Evolutionary conservation across 2,888 invertebrate genomes (phyloP).

Genomic region (Platycheirus albimanus): DNA sequence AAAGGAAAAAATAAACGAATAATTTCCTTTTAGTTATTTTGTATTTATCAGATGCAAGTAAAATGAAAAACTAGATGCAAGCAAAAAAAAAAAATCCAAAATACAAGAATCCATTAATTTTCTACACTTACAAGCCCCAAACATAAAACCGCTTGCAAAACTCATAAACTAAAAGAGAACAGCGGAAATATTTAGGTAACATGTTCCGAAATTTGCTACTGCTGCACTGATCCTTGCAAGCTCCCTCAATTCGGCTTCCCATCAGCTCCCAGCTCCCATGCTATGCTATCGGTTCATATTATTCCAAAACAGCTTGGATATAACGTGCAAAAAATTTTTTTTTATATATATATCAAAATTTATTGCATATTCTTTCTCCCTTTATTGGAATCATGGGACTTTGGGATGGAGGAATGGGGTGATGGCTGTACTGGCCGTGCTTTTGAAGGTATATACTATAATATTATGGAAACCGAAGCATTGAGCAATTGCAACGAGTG

Average conservation of each 20-base stretch:
- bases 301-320: conserved; percentile 67
- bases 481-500: conserved; percentile 38
- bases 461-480: conserved; percentile 23
- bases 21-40: neutral
- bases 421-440: neutral
- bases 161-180: conserved; percentile 66
- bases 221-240: conserved; percentile 19
- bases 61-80: conserved; percentile 14
- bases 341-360: conserved; percentile 45
- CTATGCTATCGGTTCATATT: conserved; percentile 68
- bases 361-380: conserved; percentile 58
- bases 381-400: conserved; percentile 59
- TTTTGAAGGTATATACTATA: no score
- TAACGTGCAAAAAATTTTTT: conserved; percentile 8
- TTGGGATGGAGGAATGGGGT: conserved; percentile 1
- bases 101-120: conserved; percentile 69
- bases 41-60: conserved; percentile 22
- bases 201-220: conserved; percentile 60
- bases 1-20: neutral
- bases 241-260: neutral
- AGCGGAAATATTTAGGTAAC: conserved; percentile 72
- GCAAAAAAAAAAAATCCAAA: neutral
- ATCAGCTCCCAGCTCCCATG: no score
- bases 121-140: conserved; percentile 63
- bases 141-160: conserved; percentile 68